These are phyloP conservation scores for Bagarius yarrelli DNA, from an alignment of 2,113 vertebrate genomes.

Conservation along the genomic window DNA sequence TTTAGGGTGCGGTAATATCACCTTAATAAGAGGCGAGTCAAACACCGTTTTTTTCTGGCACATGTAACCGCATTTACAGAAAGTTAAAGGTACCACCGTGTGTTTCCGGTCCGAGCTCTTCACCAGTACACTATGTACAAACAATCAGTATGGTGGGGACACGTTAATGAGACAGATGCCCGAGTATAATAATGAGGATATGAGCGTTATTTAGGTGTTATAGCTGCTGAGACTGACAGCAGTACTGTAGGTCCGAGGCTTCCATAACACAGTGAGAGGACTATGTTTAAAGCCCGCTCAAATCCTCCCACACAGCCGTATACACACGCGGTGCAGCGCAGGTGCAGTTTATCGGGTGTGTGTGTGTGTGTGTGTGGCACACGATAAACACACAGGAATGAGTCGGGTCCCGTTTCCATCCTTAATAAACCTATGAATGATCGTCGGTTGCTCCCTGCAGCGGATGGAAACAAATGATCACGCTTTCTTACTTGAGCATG, in stretches of 20 bases:
- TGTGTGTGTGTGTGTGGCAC: constrained; percentile 2
- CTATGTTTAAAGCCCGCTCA: not conserved
- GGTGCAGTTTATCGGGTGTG: constrained; percentile 24
- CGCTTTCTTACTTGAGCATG: constrained; percentile 91
- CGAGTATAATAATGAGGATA: not conserved
- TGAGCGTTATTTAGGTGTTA: not conserved
- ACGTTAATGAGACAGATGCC: not conserved
- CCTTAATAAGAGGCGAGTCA: not conserved
- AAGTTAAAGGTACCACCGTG: not conserved
- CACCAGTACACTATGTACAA: not conserved
- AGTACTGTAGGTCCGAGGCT: not conserved
- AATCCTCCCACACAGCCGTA: not conserved
- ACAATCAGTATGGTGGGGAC: not conserved
- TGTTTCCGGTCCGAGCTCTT: not conserved
- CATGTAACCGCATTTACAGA: constrained; percentile 30
- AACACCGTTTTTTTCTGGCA: constrained; percentile 27
- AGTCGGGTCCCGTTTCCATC: not conserved
- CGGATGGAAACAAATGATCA: constrained; percentile 9
- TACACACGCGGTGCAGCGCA: constrained; percentile 24
- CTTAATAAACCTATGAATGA: constrained; percentile 1
- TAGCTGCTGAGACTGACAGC: not conserved
- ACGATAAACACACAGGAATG: constrained; percentile 1
- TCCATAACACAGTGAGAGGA: not conserved
- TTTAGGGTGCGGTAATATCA: constrained; percentile 15
- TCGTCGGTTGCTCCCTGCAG: not conserved